These are phyloP conservation scores for Dynastes hyllus DNA, from an alignment of 2,888 invertebrate species.

Conservation along the genomic window DNA sequence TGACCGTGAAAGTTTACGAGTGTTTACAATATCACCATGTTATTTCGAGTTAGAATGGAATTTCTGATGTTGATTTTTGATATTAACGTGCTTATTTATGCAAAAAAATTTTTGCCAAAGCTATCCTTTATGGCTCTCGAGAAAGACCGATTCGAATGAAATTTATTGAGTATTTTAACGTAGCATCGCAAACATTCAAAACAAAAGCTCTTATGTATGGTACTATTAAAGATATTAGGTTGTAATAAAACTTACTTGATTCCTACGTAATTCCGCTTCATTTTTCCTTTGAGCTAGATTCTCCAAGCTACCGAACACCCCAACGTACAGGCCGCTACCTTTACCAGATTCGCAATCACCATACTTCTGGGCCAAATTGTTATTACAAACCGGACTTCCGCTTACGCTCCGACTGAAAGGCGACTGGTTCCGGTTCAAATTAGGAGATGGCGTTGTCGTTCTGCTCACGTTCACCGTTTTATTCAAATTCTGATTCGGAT, in stretches of 20 bases:
- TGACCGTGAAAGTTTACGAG: too few species aligned
- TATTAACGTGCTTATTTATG: too few species aligned
- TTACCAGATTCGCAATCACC: constrained; percentile 36
- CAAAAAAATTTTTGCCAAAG: too few species aligned
- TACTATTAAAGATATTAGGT: background rate
- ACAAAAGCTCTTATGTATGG: too few species aligned
- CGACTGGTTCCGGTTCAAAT: constrained; percentile 72
- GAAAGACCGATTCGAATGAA: too few species aligned
- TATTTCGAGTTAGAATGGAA: too few species aligned
- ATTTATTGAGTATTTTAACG: too few species aligned
- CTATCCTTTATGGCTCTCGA: too few species aligned
- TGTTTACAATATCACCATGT: too few species aligned
- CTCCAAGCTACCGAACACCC: constrained; percentile 59
- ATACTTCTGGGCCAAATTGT: constrained; percentile 60
- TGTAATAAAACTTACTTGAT: constrained; percentile 64
- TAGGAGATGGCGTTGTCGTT: constrained; percentile 72
- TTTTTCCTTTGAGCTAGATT: constrained; percentile 64
- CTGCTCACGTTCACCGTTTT: constrained; percentile 66
- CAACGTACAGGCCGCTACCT: constrained; percentile 56
- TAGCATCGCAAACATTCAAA: too few species aligned
- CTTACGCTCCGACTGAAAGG: constrained; percentile 66
- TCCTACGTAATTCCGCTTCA: constrained; percentile 73
- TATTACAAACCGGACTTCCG: constrained; percentile 65
- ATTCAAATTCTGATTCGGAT: constrained; percentile 57
- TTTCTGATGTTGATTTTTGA: too few species aligned